These are phyloP conservation scores for Hydropsyche tenuis DNA, from an alignment of 1,140 invertebrate species.

Conservation along the genomic window DNA sequence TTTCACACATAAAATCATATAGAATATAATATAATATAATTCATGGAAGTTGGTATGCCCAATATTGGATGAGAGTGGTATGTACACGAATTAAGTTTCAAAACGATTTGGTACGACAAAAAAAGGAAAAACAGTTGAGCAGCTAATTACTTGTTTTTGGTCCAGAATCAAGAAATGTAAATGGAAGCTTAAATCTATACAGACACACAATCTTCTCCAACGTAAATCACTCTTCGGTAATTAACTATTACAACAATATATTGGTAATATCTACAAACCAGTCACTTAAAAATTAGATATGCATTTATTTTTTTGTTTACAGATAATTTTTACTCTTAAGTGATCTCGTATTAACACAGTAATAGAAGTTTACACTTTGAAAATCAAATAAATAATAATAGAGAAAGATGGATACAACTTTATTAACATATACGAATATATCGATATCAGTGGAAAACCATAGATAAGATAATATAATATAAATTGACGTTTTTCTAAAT, in stretches of 20 bases:
- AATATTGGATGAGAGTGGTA: too few relatives aligned
- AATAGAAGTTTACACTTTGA: not conserved
- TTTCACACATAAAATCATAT: not conserved
- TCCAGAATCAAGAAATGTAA: slow-evolving; percentile 48
- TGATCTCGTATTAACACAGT: not conserved
- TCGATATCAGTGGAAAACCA: not conserved
- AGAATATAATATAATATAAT: slow-evolving; percentile 1
- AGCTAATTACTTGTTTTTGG: slow-evolving; percentile 44
- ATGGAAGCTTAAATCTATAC: slow-evolving; percentile 37
- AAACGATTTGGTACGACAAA: not conserved
- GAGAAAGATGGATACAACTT: not conserved
- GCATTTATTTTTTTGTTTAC: slow-evolving; percentile 40
- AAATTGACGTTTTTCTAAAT: slow-evolving; percentile 9
- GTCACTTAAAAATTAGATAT: slow-evolving; percentile 49
- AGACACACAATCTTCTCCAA: slow-evolving; percentile 13
- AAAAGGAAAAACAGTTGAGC: slow-evolving; percentile 34
- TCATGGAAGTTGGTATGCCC: slow-evolving; percentile 4
- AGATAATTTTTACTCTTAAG: slow-evolving; percentile 18
- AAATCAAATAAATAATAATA: not conserved
- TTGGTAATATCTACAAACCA: slow-evolving; percentile 45
- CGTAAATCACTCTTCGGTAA: slow-evolving; percentile 12
- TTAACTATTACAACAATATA: slow-evolving; percentile 26
- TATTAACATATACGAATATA: not conserved
- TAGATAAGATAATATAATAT: not conserved
- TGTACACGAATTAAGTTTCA: too few relatives aligned